Evolutionary conservation across 2,113 vertebrate genomes (phyloP).

Genomic region (Charina bottae): DNA sequence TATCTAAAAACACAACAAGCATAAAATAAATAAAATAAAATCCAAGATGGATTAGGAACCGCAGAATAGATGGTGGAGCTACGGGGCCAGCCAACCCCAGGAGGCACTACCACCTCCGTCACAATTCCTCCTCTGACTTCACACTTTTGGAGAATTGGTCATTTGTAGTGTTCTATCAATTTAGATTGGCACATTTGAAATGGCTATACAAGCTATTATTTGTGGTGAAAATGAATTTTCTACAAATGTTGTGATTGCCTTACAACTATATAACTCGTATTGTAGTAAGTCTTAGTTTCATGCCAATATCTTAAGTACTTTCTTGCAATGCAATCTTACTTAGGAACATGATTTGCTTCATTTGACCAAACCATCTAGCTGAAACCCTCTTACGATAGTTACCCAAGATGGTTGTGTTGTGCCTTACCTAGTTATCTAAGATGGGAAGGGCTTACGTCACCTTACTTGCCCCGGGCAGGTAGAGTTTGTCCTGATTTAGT

Average conservation of each 20-base stretch:
- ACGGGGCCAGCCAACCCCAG: too few species aligned
- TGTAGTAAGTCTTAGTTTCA: background rate
- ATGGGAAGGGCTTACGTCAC: background rate
- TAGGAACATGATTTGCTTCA: conserved; percentile 22
- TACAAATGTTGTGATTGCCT: background rate
- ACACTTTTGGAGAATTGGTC: conserved; percentile 21
- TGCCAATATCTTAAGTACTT: conserved; percentile 34
- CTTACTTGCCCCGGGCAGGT: background rate
- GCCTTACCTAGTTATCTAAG: background rate
- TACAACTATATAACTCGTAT: conserved; percentile 21
- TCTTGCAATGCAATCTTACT: conserved; percentile 26
- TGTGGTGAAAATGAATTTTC: background rate
- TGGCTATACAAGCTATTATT: background rate
- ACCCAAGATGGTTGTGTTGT: background rate
- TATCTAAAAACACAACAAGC: too few species aligned
- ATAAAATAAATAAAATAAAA: too few species aligned
- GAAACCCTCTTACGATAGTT: background rate
- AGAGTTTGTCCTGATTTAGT: background rate
- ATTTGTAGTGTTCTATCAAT: conserved; percentile 1
- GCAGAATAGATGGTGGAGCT: too few species aligned
- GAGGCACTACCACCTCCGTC: too few species aligned
- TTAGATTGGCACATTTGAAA: background rate
- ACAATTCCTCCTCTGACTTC: background rate
- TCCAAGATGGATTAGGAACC: too few species aligned
- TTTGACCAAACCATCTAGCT: background rate